Percentiles rank a stretch among this genome's conserved stretches.
Evolutionary conservation across 1,140 invertebrate species (phyloP).

Genomic region (Drosophila varians): DNA sequence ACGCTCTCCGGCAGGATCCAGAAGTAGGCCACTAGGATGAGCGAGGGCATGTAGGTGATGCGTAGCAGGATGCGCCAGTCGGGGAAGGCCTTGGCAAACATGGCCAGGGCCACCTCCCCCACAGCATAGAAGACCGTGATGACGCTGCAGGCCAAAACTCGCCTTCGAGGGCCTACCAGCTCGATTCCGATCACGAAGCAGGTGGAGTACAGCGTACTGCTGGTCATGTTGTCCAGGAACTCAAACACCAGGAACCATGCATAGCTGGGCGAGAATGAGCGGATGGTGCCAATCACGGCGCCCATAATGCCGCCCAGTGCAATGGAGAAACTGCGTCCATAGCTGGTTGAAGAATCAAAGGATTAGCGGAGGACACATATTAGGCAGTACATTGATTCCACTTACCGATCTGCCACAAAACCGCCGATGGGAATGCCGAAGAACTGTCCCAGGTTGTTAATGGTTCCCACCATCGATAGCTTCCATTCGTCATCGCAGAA

Average conservation of each 20-base stretch:
- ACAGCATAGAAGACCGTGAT: conserved; percentile 89
- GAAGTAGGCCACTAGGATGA: conserved; percentile 87
- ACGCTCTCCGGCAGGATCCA: conserved; percentile 87
- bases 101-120: conserved; percentile 88
- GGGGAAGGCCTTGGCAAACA: conserved; percentile 87
- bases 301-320: conserved; percentile 86
- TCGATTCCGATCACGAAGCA: conserved; percentile 89
- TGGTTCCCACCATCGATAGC: conserved; percentile 88
- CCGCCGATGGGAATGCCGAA: conserved; percentile 88
- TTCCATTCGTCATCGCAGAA: conserved; percentile 86
- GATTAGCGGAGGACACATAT: neutral
- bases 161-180: conserved; percentile 89
- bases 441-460: conserved; percentile 89
- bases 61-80: conserved; percentile 89
- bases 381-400: neutral
- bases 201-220: conserved; percentile 87
- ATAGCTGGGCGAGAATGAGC: conserved; percentile 88
- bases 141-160: conserved; percentile 89
- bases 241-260: conserved; percentile 87
- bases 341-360: conserved; percentile 80
- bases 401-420: conserved; percentile 87
- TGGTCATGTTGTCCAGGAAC: conserved; percentile 87
- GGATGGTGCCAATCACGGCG: conserved; percentile 86
- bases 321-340: conserved; percentile 87
- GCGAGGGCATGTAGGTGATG: conserved; percentile 87